Conservation (phyloP, 2,888 invertebrate genomes). For the Eremobia ochroleuca region DNA sequence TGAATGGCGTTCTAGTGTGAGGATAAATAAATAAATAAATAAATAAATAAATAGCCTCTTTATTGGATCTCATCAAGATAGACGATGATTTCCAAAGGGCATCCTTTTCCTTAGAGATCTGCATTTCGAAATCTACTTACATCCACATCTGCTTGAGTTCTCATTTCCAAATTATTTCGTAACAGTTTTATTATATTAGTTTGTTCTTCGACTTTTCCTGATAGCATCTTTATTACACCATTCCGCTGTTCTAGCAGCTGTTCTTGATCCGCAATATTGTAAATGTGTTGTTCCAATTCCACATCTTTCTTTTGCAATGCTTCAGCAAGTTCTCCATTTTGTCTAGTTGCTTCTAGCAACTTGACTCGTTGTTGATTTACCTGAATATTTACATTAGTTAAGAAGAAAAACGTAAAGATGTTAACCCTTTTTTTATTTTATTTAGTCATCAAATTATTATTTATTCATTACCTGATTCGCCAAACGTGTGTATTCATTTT, state of each 20-base stretch:
- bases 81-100: not conserved
- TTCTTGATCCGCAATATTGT: conserved; percentile 74
- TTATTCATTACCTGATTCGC: not conserved
- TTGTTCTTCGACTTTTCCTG: conserved; percentile 84
- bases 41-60: no score
- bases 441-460: not conserved
- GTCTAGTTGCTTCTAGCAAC: conserved; percentile 74
- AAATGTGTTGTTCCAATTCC: conserved; percentile 73
- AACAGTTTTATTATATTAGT: conserved; percentile 81
- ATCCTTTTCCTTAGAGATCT: not conserved
- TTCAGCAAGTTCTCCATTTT: conserved; percentile 78
- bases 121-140: conserved; percentile 69
- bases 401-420: not conserved
- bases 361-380: conserved; percentile 79
- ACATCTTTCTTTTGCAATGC: conserved; percentile 78
- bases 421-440: not conserved
- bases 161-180: conserved; percentile 80
- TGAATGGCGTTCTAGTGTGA: no score
- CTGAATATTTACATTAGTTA: conserved; percentile 64
- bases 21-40: no score
- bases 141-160: conserved; percentile 78
- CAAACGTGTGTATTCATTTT: not conserved
- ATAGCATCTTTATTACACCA: conserved; percentile 77
- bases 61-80: not conserved
- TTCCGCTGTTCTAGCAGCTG: conserved; percentile 77